Percentiles rank a stretch among this genome's conserved stretches.
Evolutionary conservation across 2,888 invertebrate genomes (phyloP).

Genomic region (Selenia dentaria): DNA sequence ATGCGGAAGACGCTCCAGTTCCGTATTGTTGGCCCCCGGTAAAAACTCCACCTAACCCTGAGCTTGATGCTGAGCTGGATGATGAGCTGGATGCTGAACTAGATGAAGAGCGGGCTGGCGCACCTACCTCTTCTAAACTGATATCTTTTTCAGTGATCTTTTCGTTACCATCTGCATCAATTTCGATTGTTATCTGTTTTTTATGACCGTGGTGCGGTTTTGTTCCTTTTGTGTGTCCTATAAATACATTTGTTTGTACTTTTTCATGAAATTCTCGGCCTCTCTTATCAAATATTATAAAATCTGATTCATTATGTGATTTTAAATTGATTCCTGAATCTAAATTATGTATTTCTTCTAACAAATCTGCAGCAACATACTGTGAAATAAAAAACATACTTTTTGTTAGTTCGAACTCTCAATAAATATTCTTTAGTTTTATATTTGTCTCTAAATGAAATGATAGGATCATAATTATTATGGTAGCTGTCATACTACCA

Average conservation of each 20-base stretch:
- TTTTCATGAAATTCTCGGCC: constrained; percentile 1
- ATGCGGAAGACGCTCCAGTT: background rate
- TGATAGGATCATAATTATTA: no score
- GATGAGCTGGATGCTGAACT: constrained; percentile 8
- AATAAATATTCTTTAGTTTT: no score
- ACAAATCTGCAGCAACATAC: constrained; percentile 51
- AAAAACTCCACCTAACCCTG: constrained; percentile 12
- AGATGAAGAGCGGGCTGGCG: constrained; percentile 8
- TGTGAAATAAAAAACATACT: no score
- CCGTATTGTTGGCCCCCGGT: constrained; percentile 7
- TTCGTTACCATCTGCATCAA: constrained; percentile 52
- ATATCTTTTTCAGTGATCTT: constrained; percentile 58
- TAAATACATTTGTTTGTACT: background rate
- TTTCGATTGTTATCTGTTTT: constrained; percentile 43
- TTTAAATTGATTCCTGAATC: background rate
- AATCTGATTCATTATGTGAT: background rate
- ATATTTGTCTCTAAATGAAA: no score
- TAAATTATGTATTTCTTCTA: constrained; percentile 14
- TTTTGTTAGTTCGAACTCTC: no score
- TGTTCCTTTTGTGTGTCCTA: background rate
- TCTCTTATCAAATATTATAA: background rate
- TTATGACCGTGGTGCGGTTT: constrained; percentile 33
- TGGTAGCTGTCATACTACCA: no score
- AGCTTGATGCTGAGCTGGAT: constrained; percentile 9
- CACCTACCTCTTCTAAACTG: constrained; percentile 42